Evolutionary conservation across 2,113 vertebrate species (phyloP).

Genomic region (Athene cunicularia): DNA sequence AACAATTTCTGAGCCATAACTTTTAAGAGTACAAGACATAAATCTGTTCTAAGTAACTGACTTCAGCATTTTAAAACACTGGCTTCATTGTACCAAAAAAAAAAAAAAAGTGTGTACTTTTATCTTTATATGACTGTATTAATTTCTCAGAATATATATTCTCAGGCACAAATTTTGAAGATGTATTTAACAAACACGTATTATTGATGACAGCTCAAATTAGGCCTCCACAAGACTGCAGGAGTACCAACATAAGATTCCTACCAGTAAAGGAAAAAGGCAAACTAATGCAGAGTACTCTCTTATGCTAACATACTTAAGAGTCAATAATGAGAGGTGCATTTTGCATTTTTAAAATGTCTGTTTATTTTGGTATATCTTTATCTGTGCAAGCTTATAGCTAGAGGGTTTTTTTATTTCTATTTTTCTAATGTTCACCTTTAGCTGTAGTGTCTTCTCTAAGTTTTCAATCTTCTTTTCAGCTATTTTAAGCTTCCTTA

Average conservation of each 20-base stretch:
- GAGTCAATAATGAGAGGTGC: not conserved
- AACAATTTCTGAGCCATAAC: not conserved
- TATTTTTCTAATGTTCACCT: slow-evolving; percentile 78
- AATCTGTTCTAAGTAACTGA: not conserved
- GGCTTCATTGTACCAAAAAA: not conserved
- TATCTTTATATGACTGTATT: not conserved
- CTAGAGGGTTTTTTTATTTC: not conserved
- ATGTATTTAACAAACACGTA: not conserved
- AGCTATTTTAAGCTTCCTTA: slow-evolving; percentile 74
- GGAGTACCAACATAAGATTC: not conserved
- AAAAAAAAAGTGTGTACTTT: not conserved
- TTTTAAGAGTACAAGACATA: not conserved
- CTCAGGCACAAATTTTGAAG: not conserved
- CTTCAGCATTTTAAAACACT: not conserved
- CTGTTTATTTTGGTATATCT: slow-evolving; percentile 57
- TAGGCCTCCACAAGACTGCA: not conserved
- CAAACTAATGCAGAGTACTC: not conserved
- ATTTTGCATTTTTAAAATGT: slow-evolving; percentile 42
- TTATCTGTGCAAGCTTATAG: slow-evolving; percentile 45
- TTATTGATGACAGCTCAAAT: not conserved
- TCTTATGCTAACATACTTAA: slow-evolving; percentile 11
- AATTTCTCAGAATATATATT: not conserved
- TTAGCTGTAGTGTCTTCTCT: slow-evolving; percentile 82
- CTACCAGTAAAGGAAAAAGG: not conserved
- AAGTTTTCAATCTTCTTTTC: slow-evolving; percentile 85